phyloP scores from a whole-genome alignment of 2,888 invertebrate genomes.

The Nyleta sp. region DNA sequence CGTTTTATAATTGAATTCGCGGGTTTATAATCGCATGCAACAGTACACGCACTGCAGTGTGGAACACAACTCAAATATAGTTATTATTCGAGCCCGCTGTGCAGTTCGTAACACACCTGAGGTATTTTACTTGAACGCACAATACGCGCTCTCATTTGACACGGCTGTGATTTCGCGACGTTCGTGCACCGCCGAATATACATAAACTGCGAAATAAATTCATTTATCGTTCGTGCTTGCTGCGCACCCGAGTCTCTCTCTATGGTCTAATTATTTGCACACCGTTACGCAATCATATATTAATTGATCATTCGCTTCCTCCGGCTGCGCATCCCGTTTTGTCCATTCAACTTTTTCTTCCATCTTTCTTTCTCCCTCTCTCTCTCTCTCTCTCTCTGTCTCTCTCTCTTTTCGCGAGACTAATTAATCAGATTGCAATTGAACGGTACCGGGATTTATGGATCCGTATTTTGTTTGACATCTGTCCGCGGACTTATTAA shows the following conservation, averaged over 20 bases:
- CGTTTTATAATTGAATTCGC: slow-evolving; percentile 41
- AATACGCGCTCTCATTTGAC: slow-evolving; percentile 38
- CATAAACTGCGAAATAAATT: slow-evolving; percentile 40
- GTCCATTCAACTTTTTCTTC: slow-evolving; percentile 36
- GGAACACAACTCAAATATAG: slow-evolving; percentile 45
- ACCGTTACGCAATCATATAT: slow-evolving; percentile 54
- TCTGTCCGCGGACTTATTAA: slow-evolving; percentile 8
- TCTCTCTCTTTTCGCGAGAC: too few relatives aligned
- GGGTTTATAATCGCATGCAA: slow-evolving; percentile 36
- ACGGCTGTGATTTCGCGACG: slow-evolving; percentile 58
- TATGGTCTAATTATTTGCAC: slow-evolving; percentile 54
- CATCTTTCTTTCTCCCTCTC: slow-evolving; percentile 21
- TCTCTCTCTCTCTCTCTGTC: slow-evolving; percentile 20
- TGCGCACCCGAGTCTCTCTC: slow-evolving; percentile 31
- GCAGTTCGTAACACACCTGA: slow-evolving; percentile 14
- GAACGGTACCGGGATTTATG: too few relatives aligned
- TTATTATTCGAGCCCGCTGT: slow-evolving; percentile 32
- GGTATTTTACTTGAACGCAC: slow-evolving; percentile 33
- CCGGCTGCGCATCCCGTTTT: slow-evolving; percentile 6
- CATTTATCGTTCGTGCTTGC: slow-evolving; percentile 31
- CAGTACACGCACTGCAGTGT: slow-evolving; percentile 43
- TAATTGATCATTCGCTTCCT: slow-evolving; percentile 45
- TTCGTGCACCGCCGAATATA: slow-evolving; percentile 33
- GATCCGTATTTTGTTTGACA: slow-evolving; percentile 3
- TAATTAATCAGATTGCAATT: slow-evolving; percentile 32